Evolutionary conservation across 1,140 invertebrate species (phyloP), one percentile per base, ranked within the genome.

Genomic region (Limonius californicus): DNA sequence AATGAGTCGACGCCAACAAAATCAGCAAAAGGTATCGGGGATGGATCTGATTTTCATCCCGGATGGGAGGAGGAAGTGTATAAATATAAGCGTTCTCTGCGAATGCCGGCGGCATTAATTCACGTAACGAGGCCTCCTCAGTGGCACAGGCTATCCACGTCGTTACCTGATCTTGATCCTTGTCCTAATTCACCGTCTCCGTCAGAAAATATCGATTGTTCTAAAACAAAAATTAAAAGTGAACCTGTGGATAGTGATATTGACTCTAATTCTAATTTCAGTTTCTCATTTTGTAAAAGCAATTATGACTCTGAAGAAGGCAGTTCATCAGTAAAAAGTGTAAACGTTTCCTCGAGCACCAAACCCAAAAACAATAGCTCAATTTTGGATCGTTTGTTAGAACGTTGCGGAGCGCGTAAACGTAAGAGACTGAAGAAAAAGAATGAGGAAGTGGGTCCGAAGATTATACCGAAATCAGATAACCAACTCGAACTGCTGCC

Each of bases 11-110:
- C 73, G 62, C 65, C 68, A 70, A 11, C 64, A 62, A 45, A 42
- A 54, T n/a, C 15, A 35, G 20, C 59, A 14, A 43, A 43, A 1
- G 77, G 81, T 14, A 89, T 88, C 70, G 86, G 87, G 0, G 87
- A 88, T 74, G 85, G 86, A n/a, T 87, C 86, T 42, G 85, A 87
- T 68, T 88, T 89, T 68, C 80, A 82, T 65, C 88, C 87, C 0
- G 88, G 88, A 0, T 91, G 89, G 89, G 87, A 90, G 76, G 87
- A 89, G 68, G 89, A 91, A 69, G 80, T 91, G 18, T 91, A 89
- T 67, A 85, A 84, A 63, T 93, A 88, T 67, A 92, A 93, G 74
- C 82, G 87, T 64, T 90, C 89, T 0, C 75, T 92, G 1, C 81
- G 90, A 57, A 90, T 92, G 82, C 90, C 90, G 1, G 77, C 86